phyloP scores from a whole-genome alignment of 2,113 vertebrate species.

The Rhea americana region DNA sequence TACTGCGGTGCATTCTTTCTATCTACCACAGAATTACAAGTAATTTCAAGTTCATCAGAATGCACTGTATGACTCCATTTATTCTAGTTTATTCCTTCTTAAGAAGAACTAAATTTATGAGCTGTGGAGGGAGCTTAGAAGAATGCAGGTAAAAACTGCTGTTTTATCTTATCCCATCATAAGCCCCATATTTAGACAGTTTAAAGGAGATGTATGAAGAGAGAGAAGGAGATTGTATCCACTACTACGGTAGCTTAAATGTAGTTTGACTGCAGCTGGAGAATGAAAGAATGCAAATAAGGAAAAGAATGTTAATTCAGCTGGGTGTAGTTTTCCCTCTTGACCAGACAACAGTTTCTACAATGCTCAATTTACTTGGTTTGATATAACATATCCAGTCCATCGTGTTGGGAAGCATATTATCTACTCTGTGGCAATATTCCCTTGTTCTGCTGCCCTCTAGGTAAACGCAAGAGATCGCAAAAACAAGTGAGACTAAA shows the following conservation, averaged over 20 bases:
- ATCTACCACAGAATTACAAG: neutral
- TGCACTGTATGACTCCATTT: neutral
- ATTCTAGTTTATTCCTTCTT: neutral
- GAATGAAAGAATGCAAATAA: neutral
- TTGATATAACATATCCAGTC: neutral
- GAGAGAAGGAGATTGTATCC: neutral
- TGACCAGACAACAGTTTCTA: neutral
- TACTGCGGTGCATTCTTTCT: neutral
- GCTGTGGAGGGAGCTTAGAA: neutral
- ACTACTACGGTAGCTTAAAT: neutral
- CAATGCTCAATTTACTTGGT: neutral
- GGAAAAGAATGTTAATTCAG: neutral
- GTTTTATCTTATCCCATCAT: neutral
- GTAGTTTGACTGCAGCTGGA: neutral
- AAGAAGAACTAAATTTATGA: neutral
- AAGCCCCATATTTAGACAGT: neutral
- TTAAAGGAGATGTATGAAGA: neutral
- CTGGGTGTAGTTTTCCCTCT: neutral
- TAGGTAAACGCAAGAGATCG: neutral
- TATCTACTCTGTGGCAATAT: neutral
- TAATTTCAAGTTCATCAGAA: slow-evolving; percentile 14
- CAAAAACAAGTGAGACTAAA: slow-evolving; percentile 3
- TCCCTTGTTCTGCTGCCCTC: neutral
- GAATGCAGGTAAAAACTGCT: neutral
- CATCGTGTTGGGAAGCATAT: neutral